phyloP scores from a whole-genome alignment of 2,888 invertebrate species.

The Ophion slaviceki region DNA sequence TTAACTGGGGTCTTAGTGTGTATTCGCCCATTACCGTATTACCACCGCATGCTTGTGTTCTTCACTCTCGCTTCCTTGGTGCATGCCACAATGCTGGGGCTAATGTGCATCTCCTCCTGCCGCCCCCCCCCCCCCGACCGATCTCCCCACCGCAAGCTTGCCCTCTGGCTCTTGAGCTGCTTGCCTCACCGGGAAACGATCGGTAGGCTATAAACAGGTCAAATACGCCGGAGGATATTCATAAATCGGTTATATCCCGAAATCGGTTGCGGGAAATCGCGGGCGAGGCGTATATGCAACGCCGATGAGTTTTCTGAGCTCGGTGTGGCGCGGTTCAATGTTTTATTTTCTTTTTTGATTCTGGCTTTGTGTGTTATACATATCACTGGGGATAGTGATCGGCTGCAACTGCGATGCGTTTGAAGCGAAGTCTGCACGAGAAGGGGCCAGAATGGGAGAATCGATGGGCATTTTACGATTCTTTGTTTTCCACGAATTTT shows the following conservation, averaged over 20 bases:
- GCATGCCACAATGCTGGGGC: constrained; percentile 55
- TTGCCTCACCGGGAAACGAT: constrained; percentile 22
- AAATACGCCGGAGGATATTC: constrained; percentile 47
- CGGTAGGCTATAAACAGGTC: constrained; percentile 46
- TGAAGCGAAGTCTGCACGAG: too few species aligned
- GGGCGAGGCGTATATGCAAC: background rate
- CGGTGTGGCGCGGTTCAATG: too few species aligned
- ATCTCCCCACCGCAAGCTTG: background rate
- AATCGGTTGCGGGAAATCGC: background rate
- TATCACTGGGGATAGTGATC: too few species aligned
- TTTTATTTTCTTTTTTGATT: background rate
- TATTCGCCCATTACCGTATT: constrained; percentile 54
- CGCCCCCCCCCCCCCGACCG: background rate
- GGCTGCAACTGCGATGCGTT: too few species aligned
- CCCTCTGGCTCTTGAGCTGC: background rate
- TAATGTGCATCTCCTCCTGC: constrained; percentile 14
- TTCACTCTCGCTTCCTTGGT: constrained; percentile 51
- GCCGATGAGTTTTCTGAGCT: too few species aligned
- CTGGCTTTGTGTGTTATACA: too few species aligned
- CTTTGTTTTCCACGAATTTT: too few species aligned
- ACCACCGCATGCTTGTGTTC: constrained; percentile 38
- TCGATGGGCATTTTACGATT: too few species aligned
- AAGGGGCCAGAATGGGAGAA: too few species aligned
- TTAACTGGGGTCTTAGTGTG: constrained; percentile 40
- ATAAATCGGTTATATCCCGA: constrained; percentile 41